A percentile compares a stretch with the other conserved stretches of the same genome.
Evolutionary conservation across 53 echinoderm and acorn worm species (phyloP).

Genomic region (Temnopleurus reevesii): DNA sequence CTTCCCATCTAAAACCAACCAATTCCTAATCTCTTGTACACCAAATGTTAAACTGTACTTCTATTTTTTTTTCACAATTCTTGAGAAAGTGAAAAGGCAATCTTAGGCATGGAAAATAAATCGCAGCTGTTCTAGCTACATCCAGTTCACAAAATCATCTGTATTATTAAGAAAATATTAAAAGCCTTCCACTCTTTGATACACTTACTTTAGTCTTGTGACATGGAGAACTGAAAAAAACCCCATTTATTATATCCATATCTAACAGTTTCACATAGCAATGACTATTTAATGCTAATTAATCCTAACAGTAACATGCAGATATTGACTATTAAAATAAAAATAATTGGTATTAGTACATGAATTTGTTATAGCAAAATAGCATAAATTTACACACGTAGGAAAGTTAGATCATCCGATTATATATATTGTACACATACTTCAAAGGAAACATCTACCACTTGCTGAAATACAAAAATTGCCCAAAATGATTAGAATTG

Average conservation of each 20-base stretch:
- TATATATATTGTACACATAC: not conserved
- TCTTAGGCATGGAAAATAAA: not conserved
- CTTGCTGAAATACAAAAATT: not conserved
- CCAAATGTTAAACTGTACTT: too few species aligned
- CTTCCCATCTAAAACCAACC: too few species aligned
- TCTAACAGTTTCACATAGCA: too few species aligned
- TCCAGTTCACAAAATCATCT: not conserved
- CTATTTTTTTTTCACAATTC: too few species aligned
- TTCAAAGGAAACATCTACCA: not conserved
- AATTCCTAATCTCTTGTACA: too few species aligned
- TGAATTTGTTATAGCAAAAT: slow-evolving; percentile 25
- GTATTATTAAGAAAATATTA: not conserved
- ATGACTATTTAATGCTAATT: too few species aligned
- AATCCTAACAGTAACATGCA: too few species aligned
- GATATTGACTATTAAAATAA: not conserved
- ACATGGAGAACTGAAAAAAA: too few species aligned
- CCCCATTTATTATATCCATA: too few species aligned
- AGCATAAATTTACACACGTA: not conserved
- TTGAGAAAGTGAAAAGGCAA: not conserved
- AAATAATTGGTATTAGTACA: not conserved
- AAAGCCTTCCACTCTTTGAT: not conserved
- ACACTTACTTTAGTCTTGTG: not conserved
- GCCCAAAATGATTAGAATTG: not conserved
- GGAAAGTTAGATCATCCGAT: not conserved
- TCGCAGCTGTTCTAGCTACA: not conserved